These are phyloP conservation scores for Euwallacea fornicatus DNA, from an alignment of 1,140 invertebrate genomes.

Conservation along the genomic window DNA sequence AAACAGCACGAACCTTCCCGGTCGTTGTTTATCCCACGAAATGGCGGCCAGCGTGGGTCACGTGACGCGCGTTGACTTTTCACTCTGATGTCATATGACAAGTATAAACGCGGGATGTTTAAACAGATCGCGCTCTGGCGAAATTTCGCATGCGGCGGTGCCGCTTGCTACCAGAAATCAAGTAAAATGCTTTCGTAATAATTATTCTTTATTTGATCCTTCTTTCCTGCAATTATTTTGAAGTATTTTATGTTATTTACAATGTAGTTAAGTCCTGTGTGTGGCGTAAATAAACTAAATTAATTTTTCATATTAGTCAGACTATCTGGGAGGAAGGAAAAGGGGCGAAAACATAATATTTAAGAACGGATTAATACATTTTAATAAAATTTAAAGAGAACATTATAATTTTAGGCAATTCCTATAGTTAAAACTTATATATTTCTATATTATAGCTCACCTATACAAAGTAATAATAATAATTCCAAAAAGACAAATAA, in stretches of 20 bases:
- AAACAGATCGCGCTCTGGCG: neutral
- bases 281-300: too few relatives aligned
- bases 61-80: constrained; percentile 43
- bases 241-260: too few relatives aligned
- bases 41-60: constrained; percentile 56
- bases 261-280: too few relatives aligned
- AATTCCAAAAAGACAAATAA: too few relatives aligned
- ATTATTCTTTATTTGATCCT: too few relatives aligned
- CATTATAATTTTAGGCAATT: constrained; percentile 31
- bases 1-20: constrained; percentile 48
- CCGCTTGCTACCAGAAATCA: too few relatives aligned
- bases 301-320: too few relatives aligned
- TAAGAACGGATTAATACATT: constrained; percentile 27
- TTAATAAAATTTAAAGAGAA: constrained; percentile 34
- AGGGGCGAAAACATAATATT: neutral
- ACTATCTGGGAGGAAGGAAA: neutral
- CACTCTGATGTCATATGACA: constrained; percentile 30
- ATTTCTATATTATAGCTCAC: too few relatives aligned
- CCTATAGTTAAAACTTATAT: constrained; percentile 8
- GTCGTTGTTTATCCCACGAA: constrained; percentile 55
- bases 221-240: too few relatives aligned
- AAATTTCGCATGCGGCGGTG: too few relatives aligned
- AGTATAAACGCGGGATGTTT: constrained; percentile 36
- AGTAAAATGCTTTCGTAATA: too few relatives aligned
- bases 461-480: too few relatives aligned